phyloP scores from a whole-genome alignment of 2,888 invertebrate species.

The Leptinotarsa juncta region DNA sequence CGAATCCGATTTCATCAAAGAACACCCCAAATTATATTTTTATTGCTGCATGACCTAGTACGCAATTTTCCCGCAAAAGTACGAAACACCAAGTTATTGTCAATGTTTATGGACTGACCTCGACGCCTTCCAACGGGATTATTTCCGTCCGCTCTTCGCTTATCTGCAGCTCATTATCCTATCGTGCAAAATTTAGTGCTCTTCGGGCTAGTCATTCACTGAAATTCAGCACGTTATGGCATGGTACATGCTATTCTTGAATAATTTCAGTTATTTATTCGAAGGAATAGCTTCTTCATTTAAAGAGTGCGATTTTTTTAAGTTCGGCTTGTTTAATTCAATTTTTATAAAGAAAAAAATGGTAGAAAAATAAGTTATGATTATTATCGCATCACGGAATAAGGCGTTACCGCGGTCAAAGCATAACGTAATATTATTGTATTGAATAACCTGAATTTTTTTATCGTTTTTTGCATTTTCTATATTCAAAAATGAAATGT shows the following conservation, averaged over 20 bases:
- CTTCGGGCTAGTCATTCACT: constrained; percentile 12
- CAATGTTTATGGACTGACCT: constrained; percentile 11
- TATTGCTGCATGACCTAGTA: neutral
- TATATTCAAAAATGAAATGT: too few relatives aligned
- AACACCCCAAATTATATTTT: too few relatives aligned
- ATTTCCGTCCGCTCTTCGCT: constrained; percentile 17
- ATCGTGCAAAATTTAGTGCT: constrained; percentile 12
- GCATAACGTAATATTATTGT: too few relatives aligned
- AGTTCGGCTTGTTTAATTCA: neutral
- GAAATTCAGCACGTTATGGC: constrained; percentile 10
- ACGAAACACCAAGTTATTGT: neutral
- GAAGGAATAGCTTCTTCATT: neutral
- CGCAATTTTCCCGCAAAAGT: neutral
- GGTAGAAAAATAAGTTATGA: too few relatives aligned
- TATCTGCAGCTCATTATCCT: constrained; percentile 9
- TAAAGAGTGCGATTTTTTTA: neutral
- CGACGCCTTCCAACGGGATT: constrained; percentile 12
- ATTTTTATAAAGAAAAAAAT: too few relatives aligned
- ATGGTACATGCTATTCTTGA: constrained; percentile 13
- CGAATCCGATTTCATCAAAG: too few relatives aligned
- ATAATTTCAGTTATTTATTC: neutral
- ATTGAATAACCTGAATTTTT: too few relatives aligned
- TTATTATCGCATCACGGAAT: too few relatives aligned
- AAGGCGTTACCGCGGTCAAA: too few relatives aligned
- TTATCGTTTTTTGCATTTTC: too few relatives aligned